Conservation (phyloP, 2,113 vertebrate genomes). For the Oenanthe melanoleuca region DNA sequence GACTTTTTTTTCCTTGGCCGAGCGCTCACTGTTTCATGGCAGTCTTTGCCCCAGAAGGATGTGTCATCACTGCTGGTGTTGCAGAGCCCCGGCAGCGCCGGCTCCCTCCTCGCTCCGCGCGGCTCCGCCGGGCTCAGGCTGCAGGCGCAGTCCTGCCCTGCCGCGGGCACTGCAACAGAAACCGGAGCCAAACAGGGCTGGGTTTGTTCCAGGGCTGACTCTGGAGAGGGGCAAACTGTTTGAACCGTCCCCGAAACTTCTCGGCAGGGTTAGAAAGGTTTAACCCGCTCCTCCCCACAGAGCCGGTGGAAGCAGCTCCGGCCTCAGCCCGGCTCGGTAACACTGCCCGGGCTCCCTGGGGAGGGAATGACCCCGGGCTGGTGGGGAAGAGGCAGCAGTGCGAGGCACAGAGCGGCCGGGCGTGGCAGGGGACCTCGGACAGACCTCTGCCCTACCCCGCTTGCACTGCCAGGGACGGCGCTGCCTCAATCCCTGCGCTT, state of each 20-base stretch:
- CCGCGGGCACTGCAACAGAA: background rate
- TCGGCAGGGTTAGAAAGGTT: background rate
- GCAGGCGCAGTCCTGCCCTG: background rate
- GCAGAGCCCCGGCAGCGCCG: background rate
- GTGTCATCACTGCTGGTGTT: background rate
- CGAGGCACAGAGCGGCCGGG: background rate
- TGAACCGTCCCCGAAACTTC: background rate
- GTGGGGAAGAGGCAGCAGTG: background rate
- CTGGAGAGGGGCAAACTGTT: background rate
- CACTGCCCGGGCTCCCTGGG: background rate
- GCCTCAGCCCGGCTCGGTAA: background rate
- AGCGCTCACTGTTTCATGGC: background rate
- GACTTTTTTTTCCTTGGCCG: background rate
- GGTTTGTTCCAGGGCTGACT: background rate
- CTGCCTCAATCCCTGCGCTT: background rate
- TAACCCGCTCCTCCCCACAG: background rate
- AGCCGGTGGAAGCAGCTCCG: background rate
- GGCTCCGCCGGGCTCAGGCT: background rate
- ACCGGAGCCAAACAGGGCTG: background rate
- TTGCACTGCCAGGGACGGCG: fast-evolving
- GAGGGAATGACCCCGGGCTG: background rate
- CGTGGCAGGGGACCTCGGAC: fast-evolving
- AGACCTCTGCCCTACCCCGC: background rate
- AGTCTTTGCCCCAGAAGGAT: slow-evolving; percentile 4
- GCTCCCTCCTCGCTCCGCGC: background rate